Base-by-base conservation (phyloP, 2,797 vertebrate species). In the Momotus momota region DNA sequence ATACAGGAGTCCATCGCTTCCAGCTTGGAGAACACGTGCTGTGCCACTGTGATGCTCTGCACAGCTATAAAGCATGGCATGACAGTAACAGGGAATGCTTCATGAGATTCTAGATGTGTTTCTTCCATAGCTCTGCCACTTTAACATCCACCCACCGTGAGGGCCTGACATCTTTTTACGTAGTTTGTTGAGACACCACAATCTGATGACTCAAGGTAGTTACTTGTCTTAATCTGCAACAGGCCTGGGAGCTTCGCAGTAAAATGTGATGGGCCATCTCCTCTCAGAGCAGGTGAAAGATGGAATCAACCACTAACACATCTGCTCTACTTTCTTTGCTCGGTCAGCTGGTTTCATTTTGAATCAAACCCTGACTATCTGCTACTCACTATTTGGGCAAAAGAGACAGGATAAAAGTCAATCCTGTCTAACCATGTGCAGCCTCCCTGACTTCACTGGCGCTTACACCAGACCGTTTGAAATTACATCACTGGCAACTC, bases 401-500 rank as follows among this genome's bases (percentile, higher is more conserved):
- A 48, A 87, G 1, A 54, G 54, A 45, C 14, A 46, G 19, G 48
- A 57, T 55, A 45, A 52, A 69, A 81, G 51, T 29, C 75, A 89
- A 65, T 38, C 60, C 83, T 31, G 5, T 31, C 18, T 84, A 8
- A 69, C 45, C 60, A 41, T 7, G 66, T 78, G 38, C 81, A 80
- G 64, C 43, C 85, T 75, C 85, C 45, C 81, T 49, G 84, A 54
- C 80, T 93, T 64, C 40, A 26, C 48, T 26, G 72, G 33, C 2
- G 3, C 69, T 91, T 33, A 21, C 51, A 66, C 83, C 78, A 88
- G 81, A 83, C 52, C 78, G 92, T 96, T n/a, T 97, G 96, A 96
- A 97, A 97, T 97, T 97, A 97, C 97, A 97, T 95, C 97, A 88
- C 81, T 38, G 71, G 81, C 90, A 87, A 75, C 94, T 80, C 20